These are phyloP conservation scores for Cephalopterus ornatus DNA, from an alignment of 2,113 vertebrate species.

Conservation along the genomic window DNA sequence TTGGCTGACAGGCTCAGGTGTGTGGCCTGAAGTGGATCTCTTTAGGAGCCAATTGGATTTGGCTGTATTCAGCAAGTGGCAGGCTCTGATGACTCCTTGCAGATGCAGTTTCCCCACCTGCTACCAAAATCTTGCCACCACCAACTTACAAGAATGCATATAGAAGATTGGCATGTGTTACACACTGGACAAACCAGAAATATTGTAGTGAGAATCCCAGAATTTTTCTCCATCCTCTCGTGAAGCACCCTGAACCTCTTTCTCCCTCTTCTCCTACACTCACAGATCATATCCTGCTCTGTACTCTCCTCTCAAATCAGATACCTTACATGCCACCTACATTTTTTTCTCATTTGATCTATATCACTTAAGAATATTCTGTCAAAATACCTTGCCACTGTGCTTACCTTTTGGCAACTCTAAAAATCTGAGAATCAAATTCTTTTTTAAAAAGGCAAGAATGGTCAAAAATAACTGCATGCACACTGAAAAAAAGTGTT, in stretches of 20 bases:
- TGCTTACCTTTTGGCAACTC: background rate
- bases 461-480: background rate
- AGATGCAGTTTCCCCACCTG: accelerated
- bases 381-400: background rate
- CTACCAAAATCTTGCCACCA: background rate
- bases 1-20: background rate
- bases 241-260: background rate
- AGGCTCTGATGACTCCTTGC: background rate
- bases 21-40: background rate
- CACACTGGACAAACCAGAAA: background rate
- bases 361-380: background rate
- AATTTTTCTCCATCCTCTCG: background rate
- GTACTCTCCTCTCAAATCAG: background rate
- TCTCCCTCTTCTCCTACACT: background rate
- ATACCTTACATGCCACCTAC: background rate
- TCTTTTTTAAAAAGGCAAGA: background rate
- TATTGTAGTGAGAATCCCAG: background rate
- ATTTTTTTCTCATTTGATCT: background rate
- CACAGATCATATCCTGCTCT: background rate
- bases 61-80: background rate
- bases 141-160: background rate
- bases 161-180: background rate
- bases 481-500: background rate
- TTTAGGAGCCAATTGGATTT: background rate
- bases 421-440: background rate